Evolutionary conservation across 2,888 invertebrate genomes (phyloP), one percentile per base, ranked within the genome.

Genomic region (Melinaea menophilus): DNA sequence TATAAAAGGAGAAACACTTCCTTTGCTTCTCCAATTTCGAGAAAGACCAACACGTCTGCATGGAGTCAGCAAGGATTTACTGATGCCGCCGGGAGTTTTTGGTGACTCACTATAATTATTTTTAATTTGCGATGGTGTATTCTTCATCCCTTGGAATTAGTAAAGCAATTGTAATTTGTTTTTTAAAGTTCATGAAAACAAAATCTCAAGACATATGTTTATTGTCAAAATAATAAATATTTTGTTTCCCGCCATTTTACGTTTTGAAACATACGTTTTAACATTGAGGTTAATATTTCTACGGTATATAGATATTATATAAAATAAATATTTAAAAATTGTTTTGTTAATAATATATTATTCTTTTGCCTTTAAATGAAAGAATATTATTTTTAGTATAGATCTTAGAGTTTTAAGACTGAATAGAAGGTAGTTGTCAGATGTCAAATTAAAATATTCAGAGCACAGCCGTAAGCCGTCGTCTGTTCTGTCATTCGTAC

Each of bases 1-100:
- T 59, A 86, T 74, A 69, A 90, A 89, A 1, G 89, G 89, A 5
- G 88, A 87, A 45, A 79, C 69, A 1, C 84, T 81, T 64, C 73
- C 77, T 72, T 83, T 86, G 41, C 41, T 41, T 68, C 74, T 84
- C 84, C 86, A 88, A 64, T 85, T 88, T 22, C 91, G 84, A 2
- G 92, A 92, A 41, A 92, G 79, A 9, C 92, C 92, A 46, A 92
- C 76, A 74, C 92, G 82, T 75, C 92, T 79, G 70, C 91, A 92
- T 31, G 92, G 92, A 56, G 92, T 92, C 54, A 92, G 75, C 48
- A 91, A 78, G 33, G 86, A 85, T 71, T 90, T 92, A 71, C 88
- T 92, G 33, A 92, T 92, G 22, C 91, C 90, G 22, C 88, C 90
- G 2, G 88, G 88, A 31, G 88, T 91, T 73, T 90, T 90, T 2